These are phyloP conservation scores for Sphaeridia pumilis DNA, from an alignment of 2,888 invertebrate species.

Conservation along the genomic window DNA sequence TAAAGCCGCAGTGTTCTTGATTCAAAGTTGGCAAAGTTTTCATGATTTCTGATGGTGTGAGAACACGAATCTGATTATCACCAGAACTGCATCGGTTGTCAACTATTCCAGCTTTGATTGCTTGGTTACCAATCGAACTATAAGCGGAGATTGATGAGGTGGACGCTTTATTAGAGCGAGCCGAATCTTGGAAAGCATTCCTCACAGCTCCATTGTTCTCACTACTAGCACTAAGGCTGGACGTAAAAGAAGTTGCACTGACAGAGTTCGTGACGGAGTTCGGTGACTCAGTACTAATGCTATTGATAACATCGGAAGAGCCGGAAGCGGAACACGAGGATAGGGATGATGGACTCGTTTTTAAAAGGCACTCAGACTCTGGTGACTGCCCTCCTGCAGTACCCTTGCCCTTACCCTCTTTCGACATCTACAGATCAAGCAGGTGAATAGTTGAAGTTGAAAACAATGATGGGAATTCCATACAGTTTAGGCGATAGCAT, in stretches of 20 bases:
- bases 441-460: no score
- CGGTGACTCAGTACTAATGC: conserved; percentile 8
- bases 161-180: not conserved
- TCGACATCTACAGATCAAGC: conserved; percentile 29
- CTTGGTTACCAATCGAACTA: not conserved
- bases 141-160: conserved; percentile 8
- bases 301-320: conserved; percentile 12
- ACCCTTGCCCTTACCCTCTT: conserved; percentile 31
- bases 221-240: not conserved
- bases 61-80: conserved; percentile 76
- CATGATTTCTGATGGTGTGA: conserved; percentile 82
- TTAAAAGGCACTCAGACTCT: conserved; percentile 13
- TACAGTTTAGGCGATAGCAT: no score
- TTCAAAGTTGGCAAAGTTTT: conserved; percentile 75
- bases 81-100: conserved; percentile 18
- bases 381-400: conserved; percentile 20
- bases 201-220: no score
- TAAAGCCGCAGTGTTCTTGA: conserved; percentile 43
- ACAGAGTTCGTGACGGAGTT: not conserved
- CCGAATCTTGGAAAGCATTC: no score
- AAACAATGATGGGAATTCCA: no score
- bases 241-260: not conserved
- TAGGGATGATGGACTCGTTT: conserved; percentile 18
- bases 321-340: conserved; percentile 14
- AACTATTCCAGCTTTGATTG: conserved; percentile 6